A percentile compares a stretch with the other conserved stretches of the same genome.
These are phyloP conservation scores for Nemoura dubitans DNA, from an alignment of 2,888 invertebrate genomes.

Conservation along the genomic window DNA sequence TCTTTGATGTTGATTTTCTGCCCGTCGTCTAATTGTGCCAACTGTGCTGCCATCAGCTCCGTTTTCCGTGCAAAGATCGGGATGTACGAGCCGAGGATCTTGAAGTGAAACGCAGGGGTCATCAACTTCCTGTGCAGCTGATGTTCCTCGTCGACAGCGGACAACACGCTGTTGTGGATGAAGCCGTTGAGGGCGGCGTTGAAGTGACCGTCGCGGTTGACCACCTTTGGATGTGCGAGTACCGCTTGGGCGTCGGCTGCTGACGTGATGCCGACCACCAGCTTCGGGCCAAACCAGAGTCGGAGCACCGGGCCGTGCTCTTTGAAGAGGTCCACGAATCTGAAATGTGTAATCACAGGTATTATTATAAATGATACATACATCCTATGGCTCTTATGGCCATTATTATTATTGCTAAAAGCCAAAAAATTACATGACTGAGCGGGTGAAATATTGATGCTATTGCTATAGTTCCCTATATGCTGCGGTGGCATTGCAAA, in stretches of 20 bases:
- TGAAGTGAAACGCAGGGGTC: constrained; percentile 40
- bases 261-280: neutral
- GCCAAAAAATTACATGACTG: no score
- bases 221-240: neutral
- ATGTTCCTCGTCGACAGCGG: constrained; percentile 33
- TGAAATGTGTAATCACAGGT: neutral
- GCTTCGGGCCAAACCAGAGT: neutral
- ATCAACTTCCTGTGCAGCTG: constrained; percentile 44
- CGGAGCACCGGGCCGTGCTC: neutral
- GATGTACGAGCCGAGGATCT: constrained; percentile 43
- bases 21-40: constrained; percentile 17
- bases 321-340: neutral
- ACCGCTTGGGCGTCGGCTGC: neutral
- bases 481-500: no score
- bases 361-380: no score
- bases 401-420: no score
- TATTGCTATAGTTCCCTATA: no score
- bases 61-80: constrained; percentile 39
- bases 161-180: constrained; percentile 24
- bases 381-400: no score
- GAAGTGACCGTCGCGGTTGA: neutral
- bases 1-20: constrained; percentile 37
- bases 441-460: no score
- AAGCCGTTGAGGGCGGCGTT: neutral
- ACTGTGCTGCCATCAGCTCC: constrained; percentile 27